Conservation (phyloP, 2,888 invertebrate species). For the Spilarctia lutea region DNA sequence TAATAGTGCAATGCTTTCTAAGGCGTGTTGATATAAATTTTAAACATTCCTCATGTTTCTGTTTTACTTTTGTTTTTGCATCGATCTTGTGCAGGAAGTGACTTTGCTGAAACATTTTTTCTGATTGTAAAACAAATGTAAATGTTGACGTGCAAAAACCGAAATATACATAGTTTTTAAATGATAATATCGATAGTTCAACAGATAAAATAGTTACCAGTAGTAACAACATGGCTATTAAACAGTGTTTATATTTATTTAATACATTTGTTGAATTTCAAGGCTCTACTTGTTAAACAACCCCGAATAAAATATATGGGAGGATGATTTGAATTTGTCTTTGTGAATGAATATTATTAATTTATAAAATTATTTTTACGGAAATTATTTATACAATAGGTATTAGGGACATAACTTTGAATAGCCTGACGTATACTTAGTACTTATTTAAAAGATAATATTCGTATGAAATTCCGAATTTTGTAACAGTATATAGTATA, state of each 20-base stretch:
- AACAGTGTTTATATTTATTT: background rate
- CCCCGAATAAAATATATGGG: background rate
- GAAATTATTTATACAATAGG: too few species aligned
- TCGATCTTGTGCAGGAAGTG: conserved; percentile 29
- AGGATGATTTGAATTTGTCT: background rate
- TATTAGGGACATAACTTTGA: too few species aligned
- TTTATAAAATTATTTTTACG: too few species aligned
- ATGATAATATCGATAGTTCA: background rate
- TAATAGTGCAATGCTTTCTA: conserved; percentile 1
- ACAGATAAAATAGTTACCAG: too few species aligned
- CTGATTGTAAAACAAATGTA: conserved; percentile 53
- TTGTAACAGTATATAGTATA: background rate
- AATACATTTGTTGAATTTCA: background rate
- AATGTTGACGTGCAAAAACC: conserved; percentile 43
- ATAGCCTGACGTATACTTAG: too few species aligned
- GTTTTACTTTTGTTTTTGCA: conserved; percentile 7
- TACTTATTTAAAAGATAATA: too few species aligned
- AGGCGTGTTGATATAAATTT: conserved; percentile 8
- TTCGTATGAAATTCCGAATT: background rate
- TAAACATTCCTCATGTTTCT: conserved; percentile 39
- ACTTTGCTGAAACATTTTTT: conserved; percentile 23
- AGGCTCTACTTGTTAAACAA: background rate
- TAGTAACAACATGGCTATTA: too few species aligned
- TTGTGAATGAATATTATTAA: too few species aligned
- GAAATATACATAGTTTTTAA: background rate